Evolutionary conservation across 2,888 invertebrate species (phyloP).

Genomic region (Antheraea assamensis): DNA sequence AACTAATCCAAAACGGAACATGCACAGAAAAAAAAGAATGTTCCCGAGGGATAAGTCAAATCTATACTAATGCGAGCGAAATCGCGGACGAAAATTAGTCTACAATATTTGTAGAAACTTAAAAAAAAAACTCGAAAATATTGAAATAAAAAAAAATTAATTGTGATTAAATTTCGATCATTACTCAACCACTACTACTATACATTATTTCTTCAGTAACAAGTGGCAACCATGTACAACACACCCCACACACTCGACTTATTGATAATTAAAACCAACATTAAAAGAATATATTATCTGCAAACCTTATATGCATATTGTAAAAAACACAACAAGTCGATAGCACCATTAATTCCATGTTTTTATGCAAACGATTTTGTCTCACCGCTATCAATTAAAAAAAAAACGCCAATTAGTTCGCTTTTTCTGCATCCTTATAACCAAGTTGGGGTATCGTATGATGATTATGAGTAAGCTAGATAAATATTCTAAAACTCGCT

Average conservation of each 20-base stretch:
- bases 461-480: not conserved
- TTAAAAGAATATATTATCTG: constrained; percentile 11
- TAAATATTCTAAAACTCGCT: not conserved
- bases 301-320: constrained; percentile 4
- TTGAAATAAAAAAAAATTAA: too few species aligned
- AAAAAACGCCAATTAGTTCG: constrained; percentile 1
- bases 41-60: too few species aligned
- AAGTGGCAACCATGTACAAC: not conserved
- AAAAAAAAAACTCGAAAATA: too few species aligned
- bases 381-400: constrained; percentile 4
- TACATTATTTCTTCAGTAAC: not conserved
- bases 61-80: too few species aligned
- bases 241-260: not conserved
- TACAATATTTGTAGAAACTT: too few species aligned
- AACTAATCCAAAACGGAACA: too few species aligned
- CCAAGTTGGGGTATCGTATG: constrained; percentile 12
- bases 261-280: constrained; percentile 6
- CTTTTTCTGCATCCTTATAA: constrained; percentile 15
- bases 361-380: constrained; percentile 17
- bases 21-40: too few species aligned
- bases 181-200: not conserved
- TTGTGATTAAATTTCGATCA: not conserved
- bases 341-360: constrained; percentile 22
- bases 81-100: too few species aligned
- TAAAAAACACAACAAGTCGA: constrained; percentile 17